Conservation (phyloP, 2,797 vertebrate genomes). For the Paguma larvata region DNA sequence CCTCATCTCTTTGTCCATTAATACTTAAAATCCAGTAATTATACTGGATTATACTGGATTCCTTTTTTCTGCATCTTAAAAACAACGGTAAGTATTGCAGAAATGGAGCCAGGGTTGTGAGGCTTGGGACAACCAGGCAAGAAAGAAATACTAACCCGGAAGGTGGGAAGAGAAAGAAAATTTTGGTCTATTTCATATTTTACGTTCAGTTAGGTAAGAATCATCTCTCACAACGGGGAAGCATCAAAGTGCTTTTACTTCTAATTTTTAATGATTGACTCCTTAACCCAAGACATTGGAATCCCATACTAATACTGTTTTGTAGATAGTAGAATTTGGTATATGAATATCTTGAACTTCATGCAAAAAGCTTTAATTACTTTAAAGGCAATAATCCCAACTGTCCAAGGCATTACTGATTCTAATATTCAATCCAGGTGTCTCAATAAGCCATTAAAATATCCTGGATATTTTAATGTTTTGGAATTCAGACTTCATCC, state of each 20-base stretch:
- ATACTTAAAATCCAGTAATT: background rate
- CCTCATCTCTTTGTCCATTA: background rate
- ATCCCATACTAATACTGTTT: background rate
- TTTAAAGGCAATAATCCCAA: background rate
- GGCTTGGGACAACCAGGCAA: background rate
- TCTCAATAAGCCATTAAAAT: slow-evolving; percentile 17
- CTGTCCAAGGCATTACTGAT: background rate
- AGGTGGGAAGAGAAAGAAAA: background rate
- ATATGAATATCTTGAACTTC: background rate
- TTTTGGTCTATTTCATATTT: background rate
- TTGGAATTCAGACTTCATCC: background rate
- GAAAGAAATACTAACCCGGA: background rate
- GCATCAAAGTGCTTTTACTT: background rate
- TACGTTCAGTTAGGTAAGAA: background rate
- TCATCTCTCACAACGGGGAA: background rate
- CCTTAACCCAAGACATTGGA: background rate
- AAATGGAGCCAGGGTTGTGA: background rate
- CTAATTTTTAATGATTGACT: slow-evolving; percentile 14
- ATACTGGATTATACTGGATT: background rate
- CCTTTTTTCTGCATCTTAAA: background rate
- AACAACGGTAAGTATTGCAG: slow-evolving; percentile 13
- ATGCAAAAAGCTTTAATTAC: background rate
- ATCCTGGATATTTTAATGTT: background rate
- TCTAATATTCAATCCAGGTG: background rate
- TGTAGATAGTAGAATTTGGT: background rate